Conservation (phyloP, 2,797 vertebrate species). For the Loriculus beryllinus region DNA sequence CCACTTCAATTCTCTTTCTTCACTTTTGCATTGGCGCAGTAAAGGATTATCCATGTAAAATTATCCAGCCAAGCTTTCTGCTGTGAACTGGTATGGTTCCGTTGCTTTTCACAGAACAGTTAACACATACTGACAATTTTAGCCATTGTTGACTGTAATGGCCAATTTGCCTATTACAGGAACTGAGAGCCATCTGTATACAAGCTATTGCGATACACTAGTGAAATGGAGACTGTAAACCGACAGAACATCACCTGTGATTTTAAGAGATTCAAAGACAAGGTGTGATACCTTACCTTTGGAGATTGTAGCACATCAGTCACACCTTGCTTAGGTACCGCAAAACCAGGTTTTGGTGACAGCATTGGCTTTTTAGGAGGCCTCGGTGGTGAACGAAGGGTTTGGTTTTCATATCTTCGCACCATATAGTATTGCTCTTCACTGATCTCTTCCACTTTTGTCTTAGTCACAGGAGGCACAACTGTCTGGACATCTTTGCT, state of each 20-base stretch:
- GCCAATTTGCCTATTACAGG: conserved; percentile 15
- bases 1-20: background rate
- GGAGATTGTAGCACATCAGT: conserved; percentile 4
- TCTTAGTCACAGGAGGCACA: conserved; percentile 9
- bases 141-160: background rate
- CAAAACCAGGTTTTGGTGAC: background rate
- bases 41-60: conserved; percentile 24
- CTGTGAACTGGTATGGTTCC: background rate
- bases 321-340: background rate
- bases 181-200: conserved; percentile 14
- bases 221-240: conserved; percentile 8
- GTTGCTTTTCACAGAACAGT: conserved; percentile 41
- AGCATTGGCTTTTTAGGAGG: conserved; percentile 81
- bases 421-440: conserved; percentile 84
- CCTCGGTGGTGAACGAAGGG: conserved; percentile 78
- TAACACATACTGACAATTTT: background rate
- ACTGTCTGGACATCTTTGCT: background rate
- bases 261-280: background rate
- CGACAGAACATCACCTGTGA: background rate
- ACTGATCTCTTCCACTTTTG: conserved; percentile 78
- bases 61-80: background rate
- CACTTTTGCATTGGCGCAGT: background rate
- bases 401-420: conserved; percentile 78
- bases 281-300: conserved; percentile 69
- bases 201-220: background rate